These are phyloP conservation scores for Eupithecia inturbata DNA, from an alignment of 2,888 invertebrate genomes.

Conservation along the genomic window DNA sequence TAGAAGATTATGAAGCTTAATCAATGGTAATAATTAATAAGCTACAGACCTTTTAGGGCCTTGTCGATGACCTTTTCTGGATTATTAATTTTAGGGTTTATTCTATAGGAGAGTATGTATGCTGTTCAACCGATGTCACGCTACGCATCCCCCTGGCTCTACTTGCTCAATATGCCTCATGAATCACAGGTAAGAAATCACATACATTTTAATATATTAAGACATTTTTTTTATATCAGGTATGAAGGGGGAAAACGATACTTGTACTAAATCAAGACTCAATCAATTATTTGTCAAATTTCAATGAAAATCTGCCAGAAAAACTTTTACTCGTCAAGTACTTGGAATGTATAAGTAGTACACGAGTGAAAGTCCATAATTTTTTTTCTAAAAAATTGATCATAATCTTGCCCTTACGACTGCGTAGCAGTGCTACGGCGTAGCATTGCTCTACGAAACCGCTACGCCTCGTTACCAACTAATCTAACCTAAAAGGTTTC, in stretches of 20 bases:
- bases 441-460: conserved; percentile 29
- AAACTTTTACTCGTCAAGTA: background rate
- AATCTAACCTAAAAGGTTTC: conserved; percentile 16
- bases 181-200: conserved; percentile 68
- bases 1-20: conserved; percentile 36
- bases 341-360: background rate
- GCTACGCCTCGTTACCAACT: conserved; percentile 27
- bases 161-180: conserved; percentile 71
- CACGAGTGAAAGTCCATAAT: background rate
- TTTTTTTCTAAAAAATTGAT: background rate
- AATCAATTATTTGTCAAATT: background rate
- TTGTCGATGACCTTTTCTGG: conserved; percentile 20
- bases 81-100: conserved; percentile 33
- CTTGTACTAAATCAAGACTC: background rate
- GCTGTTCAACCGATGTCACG: conserved; percentile 81
- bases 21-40: conserved; percentile 40
- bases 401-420: background rate
- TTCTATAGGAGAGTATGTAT: conserved; percentile 70
- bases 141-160: conserved; percentile 76
- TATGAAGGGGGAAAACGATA: background rate
- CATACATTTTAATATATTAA: background rate
- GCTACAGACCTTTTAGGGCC: conserved; percentile 20
- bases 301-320: background rate
- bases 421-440: conserved; percentile 17
- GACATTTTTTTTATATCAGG: too few species aligned